Evolutionary conservation across 2,888 invertebrate genomes (phyloP).

Genomic region (Idaea dimidiata): DNA sequence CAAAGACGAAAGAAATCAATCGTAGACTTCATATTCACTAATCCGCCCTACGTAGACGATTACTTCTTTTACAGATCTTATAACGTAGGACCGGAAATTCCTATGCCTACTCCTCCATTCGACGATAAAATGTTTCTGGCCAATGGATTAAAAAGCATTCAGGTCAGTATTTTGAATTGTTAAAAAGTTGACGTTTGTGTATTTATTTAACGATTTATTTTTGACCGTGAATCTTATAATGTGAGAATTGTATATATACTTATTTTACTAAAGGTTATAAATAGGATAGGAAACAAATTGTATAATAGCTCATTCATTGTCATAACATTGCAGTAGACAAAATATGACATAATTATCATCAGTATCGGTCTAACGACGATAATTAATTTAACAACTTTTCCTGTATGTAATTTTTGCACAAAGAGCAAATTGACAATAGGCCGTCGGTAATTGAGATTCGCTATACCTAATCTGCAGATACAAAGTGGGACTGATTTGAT

Average conservation of each 20-base stretch:
- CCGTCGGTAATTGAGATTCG: slow-evolving; percentile 26
- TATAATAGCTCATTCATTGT: background rate
- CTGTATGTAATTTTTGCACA: slow-evolving; percentile 21
- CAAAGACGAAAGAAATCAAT: slow-evolving; percentile 66
- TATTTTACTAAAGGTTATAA: slow-evolving; percentile 3
- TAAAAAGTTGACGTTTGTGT: background rate
- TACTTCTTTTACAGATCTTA: slow-evolving; percentile 62
- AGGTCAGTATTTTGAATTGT: slow-evolving; percentile 44
- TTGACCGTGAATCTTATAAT: background rate
- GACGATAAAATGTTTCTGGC: slow-evolving; percentile 63
- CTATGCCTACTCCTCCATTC: slow-evolving; percentile 39
- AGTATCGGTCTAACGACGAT: slow-evolving; percentile 19
- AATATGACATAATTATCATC: slow-evolving; percentile 9
- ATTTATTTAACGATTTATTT: slow-evolving; percentile 1
- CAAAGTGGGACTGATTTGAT: slow-evolving; percentile 31
- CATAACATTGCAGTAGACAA: background rate
- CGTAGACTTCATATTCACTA: slow-evolving; percentile 66
- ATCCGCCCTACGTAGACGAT: slow-evolving; percentile 63
- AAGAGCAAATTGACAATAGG: slow-evolving; percentile 26
- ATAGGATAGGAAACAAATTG: background rate
- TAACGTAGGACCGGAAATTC: slow-evolving; percentile 51
- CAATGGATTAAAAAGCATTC: slow-evolving; percentile 66
- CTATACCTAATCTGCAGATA: slow-evolving; percentile 11
- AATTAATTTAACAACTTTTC: slow-evolving; percentile 13
- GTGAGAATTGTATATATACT: slow-evolving; percentile 10